These are phyloP conservation scores for Cyclophora punctaria DNA, from an alignment of 2,888 invertebrate species.

Conservation along the genomic window DNA sequence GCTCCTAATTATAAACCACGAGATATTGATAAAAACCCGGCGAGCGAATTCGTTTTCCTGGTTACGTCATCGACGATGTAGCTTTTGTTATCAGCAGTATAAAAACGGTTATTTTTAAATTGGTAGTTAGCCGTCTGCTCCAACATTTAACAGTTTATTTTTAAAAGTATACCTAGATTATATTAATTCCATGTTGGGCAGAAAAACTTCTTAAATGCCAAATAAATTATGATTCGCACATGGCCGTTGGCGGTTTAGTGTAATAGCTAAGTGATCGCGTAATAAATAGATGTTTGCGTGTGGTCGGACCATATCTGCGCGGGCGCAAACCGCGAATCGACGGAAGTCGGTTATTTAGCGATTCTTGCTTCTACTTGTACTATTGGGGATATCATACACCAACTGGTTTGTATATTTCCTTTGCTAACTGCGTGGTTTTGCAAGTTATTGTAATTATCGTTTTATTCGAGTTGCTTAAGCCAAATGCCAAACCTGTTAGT, in stretches of 20 bases:
- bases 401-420: not conserved
- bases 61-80: slow-evolving; percentile 1
- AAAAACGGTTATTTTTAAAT: slow-evolving; percentile 8
- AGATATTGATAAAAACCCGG: no score
- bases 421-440: slow-evolving; percentile 1
- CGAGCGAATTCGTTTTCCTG: no score
- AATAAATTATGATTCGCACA: slow-evolving; percentile 8
- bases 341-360: slow-evolving; percentile 57
- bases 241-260: slow-evolving; percentile 18
- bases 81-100: slow-evolving; percentile 4
- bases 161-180: no score
- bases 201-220: not conserved
- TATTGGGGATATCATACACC: slow-evolving; percentile 18
- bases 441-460: slow-evolving; percentile 4
- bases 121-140: not conserved
- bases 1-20: no score
- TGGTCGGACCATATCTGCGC: slow-evolving; percentile 31
- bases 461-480: not conserved
- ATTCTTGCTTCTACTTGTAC: slow-evolving; percentile 19
- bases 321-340: slow-evolving; percentile 22
- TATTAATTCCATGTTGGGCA: no score
- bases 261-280: slow-evolving; percentile 19
- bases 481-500: no score
- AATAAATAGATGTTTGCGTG: slow-evolving; percentile 40
- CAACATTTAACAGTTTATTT: no score